Percentiles rank a stretch among this genome's conserved stretches.
phyloP scores from a whole-genome alignment of 2,797 vertebrate genomes.

The Phoeniculus purpureus region DNA sequence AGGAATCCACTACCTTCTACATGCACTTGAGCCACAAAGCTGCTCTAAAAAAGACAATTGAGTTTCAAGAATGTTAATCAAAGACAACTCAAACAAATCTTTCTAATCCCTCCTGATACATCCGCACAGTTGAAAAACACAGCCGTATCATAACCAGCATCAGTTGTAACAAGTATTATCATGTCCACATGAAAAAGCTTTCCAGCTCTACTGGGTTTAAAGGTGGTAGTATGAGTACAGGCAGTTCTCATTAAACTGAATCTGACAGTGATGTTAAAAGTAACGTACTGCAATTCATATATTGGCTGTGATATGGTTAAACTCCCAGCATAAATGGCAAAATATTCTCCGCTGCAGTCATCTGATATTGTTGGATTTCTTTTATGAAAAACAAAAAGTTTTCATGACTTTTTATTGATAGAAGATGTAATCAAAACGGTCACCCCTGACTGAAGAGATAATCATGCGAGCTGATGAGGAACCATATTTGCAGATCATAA shows the following conservation, averaged over 20 bases:
- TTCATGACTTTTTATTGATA: constrained; percentile 30
- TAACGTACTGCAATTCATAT: not conserved
- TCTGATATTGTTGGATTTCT: constrained; percentile 11
- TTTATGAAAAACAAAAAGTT: not conserved
- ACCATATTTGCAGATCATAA: constrained; percentile 41
- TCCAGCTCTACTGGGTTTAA: not conserved
- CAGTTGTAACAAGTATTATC: not conserved
- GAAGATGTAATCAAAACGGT: constrained; percentile 16
- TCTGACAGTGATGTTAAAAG: not conserved
- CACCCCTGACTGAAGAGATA: constrained; percentile 14
- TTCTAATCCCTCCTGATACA: not conserved
- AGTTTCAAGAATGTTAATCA: constrained; percentile 26
- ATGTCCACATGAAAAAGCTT: not conserved
- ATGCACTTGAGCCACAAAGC: constrained; percentile 20
- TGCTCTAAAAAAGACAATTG: constrained; percentile 39
- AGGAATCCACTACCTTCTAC: constrained; percentile 34
- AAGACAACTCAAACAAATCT: constrained; percentile 44
- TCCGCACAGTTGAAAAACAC: not conserved
- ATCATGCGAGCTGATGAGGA: constrained; percentile 10
- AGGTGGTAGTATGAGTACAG: not conserved
- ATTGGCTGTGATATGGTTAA: not conserved
- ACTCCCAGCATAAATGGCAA: not conserved
- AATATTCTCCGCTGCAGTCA: not conserved
- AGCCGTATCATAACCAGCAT: not conserved
- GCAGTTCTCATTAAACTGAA: not conserved